Conservation (phyloP, 1,140 invertebrate genomes). For the Drosophila mojavensis region DNA sequence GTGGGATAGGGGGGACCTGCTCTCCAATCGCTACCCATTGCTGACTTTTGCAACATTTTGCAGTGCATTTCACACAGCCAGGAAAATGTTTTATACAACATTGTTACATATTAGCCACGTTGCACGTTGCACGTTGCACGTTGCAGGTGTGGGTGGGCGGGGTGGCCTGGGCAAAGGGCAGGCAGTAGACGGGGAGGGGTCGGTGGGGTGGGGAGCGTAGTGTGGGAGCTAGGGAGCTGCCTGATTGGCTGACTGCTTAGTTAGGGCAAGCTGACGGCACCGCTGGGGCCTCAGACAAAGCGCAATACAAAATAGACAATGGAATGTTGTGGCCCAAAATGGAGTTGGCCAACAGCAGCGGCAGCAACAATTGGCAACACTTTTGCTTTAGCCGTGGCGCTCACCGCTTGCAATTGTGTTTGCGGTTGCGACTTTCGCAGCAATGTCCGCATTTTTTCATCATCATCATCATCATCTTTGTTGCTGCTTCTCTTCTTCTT, state of each 20-base stretch:
- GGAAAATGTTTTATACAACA: constrained; percentile 30
- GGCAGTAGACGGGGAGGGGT: not conserved
- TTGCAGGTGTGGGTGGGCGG: not conserved
- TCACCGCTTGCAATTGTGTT: constrained; percentile 49
- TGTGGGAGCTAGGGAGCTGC: not conserved
- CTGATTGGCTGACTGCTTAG: constrained; percentile 9
- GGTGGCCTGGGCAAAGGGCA: not conserved
- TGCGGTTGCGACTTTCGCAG: constrained; percentile 77
- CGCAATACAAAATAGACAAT: constrained; percentile 73
- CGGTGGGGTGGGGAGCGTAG: not conserved
- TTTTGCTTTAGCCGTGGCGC: constrained; percentile 31
- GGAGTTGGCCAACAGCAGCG: constrained; percentile 68
- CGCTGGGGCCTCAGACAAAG: constrained; percentile 55
- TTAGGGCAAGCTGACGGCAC: constrained; percentile 27
- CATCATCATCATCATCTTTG: not conserved
- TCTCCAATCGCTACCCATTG: not conserved
- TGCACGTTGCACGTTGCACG: not conserved
- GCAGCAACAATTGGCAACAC: constrained; percentile 48
- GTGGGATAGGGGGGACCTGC: not conserved
- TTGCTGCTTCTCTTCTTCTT: not conserved
- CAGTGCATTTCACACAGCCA: constrained; percentile 10
- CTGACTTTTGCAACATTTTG: constrained; percentile 14
- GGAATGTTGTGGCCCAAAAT: constrained; percentile 74
- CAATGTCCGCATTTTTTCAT: constrained; percentile 69
- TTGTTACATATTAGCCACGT: constrained; percentile 31